Evolutionary conservation across 1,140 invertebrate species (phyloP), one percentile per base, ranked within the genome.

Genomic region (Anthonomus grandis): DNA sequence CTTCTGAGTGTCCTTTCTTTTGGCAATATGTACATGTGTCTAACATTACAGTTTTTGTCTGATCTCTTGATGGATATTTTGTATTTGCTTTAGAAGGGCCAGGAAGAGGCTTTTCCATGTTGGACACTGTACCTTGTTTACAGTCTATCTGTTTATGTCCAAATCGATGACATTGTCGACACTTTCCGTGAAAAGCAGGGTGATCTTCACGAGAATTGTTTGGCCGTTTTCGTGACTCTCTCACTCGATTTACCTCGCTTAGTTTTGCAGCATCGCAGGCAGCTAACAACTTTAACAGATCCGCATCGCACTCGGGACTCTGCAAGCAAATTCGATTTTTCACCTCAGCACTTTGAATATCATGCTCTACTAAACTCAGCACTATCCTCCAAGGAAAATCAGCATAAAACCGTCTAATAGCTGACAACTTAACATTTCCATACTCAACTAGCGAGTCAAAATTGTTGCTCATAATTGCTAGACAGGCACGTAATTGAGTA

Each of bases 401-500:
- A 13, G 31, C 12, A 19, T 38, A 51, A 38, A 51, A 51, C 19
- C 36, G 12, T 22, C 27, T 51, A 8, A 51, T 37, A 9, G 48
- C 8, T 5, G 31, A n/a, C 13, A 51, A 37, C 23, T 51, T 51
- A 6, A 19, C 15, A 19, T 51, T 51, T 38, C 36, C 48, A 51
- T 51, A 51, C 23, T 51, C 48, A 12, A 51, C 48, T 9, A 51
- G 27, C 3, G 31, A 51, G n/a, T 36, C 31, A 51, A 51, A 51
- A 18, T 39, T 34, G 15, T n/a, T 3, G 21, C 24, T 27, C 12
- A 21, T 17, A 21, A 45, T 45, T 6, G n/a, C 42, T 23, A 45
- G 42, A 10, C 42, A 45, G 17, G 19, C 19, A 15, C 42, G 42
- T 13, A 45, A 23, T 8, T 23, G 21, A 6, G 47, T 49, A 51